A percentile compares a stretch with the other conserved stretches of the same genome.
Conservation (phyloP, 2,888 invertebrate species). For the Ischnus inquisitorius region DNA sequence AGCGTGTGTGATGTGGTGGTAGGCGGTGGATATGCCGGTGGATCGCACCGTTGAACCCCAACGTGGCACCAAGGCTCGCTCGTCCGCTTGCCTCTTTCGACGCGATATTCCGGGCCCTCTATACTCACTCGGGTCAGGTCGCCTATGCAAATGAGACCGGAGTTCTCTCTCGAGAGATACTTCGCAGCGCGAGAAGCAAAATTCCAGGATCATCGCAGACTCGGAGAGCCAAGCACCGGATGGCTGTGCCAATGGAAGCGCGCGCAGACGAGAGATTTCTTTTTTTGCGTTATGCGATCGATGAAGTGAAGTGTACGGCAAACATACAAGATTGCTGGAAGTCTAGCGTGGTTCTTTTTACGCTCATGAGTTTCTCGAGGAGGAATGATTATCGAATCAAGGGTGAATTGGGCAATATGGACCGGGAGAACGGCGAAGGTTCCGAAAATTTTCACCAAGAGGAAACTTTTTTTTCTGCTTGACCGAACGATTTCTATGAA, state of each 20-base stretch:
- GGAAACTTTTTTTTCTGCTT: background rate
- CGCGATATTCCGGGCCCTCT: slow-evolving; percentile 62
- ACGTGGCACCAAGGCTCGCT: slow-evolving; percentile 19
- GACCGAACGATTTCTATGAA: too few species aligned
- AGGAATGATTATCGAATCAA: background rate
- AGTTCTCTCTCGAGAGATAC: slow-evolving; percentile 49
- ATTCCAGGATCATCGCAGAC: slow-evolving; percentile 72
- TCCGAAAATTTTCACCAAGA: background rate
- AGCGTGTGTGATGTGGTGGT: background rate
- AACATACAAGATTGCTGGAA: slow-evolving; percentile 17
- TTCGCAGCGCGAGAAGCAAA: slow-evolving; percentile 70
- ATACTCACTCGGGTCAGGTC: slow-evolving; percentile 75
- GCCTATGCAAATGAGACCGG: slow-evolving; percentile 78
- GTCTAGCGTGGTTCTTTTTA: background rate
- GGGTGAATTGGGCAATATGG: background rate
- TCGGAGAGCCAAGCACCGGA: slow-evolving; percentile 55
- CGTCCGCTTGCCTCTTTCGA: slow-evolving; percentile 62
- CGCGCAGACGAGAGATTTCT: slow-evolving; percentile 8
- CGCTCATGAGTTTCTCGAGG: background rate
- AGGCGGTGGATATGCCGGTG: slow-evolving; percentile 21
- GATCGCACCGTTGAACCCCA: slow-evolving; percentile 40
- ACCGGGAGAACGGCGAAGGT: background rate
- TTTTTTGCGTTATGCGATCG: slow-evolving; percentile 59
- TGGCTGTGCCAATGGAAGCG: slow-evolving; percentile 28
- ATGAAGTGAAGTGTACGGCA: slow-evolving; percentile 64